These are phyloP conservation scores for Tryphoninae sp. DNA, from an alignment of 2,888 invertebrate genomes.

Conservation along the genomic window DNA sequence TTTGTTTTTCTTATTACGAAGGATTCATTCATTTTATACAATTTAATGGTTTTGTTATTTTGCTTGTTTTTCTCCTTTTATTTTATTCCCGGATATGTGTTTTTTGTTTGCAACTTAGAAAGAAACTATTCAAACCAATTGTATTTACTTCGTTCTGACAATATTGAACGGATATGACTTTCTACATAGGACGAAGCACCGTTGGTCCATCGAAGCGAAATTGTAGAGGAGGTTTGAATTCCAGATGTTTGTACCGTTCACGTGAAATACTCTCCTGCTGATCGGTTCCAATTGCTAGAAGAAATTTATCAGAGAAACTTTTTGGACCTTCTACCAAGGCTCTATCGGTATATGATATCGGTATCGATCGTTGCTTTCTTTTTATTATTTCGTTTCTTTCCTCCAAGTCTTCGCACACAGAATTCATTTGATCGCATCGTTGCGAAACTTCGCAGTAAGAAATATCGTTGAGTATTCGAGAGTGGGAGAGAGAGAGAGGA, in stretches of 20 bases:
- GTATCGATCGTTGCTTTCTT: not conserved
- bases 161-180: not conserved
- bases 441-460: not conserved
- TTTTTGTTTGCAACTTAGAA: too few relatives aligned
- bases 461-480: constrained; percentile 11
- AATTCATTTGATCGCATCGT: constrained; percentile 23
- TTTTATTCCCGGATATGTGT: not conserved
- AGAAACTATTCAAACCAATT: too few relatives aligned
- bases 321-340: not conserved
- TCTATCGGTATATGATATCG: not conserved
- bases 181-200: not conserved
- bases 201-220: not conserved
- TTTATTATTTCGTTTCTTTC: not conserved
- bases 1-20: not conserved
- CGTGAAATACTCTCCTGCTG: not conserved
- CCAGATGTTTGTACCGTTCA: not conserved
- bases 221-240: not conserved
- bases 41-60: not conserved
- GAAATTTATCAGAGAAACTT: not conserved
- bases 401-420: not conserved
- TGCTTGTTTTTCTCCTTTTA: not conserved
- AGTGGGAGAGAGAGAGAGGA: too few relatives aligned
- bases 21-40: constrained; percentile 18
- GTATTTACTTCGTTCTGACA: not conserved
- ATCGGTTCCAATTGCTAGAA: not conserved